Evolutionary conservation across 2,888 invertebrate genomes (phyloP).

Genomic region (Julus scandinavius): DNA sequence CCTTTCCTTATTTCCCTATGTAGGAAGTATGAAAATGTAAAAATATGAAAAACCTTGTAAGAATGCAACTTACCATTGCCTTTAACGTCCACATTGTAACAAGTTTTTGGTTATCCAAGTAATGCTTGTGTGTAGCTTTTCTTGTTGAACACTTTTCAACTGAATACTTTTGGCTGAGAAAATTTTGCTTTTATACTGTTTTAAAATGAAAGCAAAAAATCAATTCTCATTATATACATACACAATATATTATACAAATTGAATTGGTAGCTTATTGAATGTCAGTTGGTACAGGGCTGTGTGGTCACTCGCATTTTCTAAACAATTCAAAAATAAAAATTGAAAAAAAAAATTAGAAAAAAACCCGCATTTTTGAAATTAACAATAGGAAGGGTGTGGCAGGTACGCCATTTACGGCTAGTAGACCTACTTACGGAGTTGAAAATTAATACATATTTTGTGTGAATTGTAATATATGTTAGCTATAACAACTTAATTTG

Average conservation of each 20-base stretch:
- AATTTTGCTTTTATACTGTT: not conserved
- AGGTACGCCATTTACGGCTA: not conserved
- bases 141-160: not conserved
- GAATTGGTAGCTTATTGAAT: not conserved
- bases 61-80: not conserved
- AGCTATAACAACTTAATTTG: not conserved
- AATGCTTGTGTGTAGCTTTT: not conserved
- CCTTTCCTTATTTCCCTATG: too few relatives aligned
- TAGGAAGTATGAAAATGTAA: too few relatives aligned
- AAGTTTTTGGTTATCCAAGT: not conserved
- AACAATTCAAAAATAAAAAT: constrained; percentile 8
- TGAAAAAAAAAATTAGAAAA: not conserved
- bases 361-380: not conserved
- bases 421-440: not conserved
- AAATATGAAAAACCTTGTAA: too few relatives aligned
- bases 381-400: not conserved
- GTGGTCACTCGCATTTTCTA: constrained; percentile 27
- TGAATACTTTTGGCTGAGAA: not conserved
- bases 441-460: not conserved
- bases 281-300: constrained; percentile 20
- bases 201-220: not conserved
- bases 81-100: not conserved
- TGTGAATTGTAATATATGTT: not conserved
- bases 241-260: not conserved
- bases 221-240: not conserved